Conservation (phyloP, 92 coral and sea anemone genomes). For the Montipora capitata region DNA sequence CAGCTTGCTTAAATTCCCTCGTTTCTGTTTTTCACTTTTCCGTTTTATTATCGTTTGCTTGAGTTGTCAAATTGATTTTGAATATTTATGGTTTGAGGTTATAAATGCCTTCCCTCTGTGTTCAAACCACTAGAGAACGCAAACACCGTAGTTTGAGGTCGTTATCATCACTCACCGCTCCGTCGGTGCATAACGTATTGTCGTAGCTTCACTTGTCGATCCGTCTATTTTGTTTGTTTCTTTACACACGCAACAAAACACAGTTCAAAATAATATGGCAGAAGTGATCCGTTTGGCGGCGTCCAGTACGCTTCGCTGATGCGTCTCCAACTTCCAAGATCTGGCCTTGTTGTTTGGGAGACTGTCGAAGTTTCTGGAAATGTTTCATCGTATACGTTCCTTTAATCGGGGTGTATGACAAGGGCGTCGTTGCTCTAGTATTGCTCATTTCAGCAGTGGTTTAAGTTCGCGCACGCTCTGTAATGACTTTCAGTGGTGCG, state of each 20-base stretch:
- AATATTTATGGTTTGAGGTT: slow-evolving; percentile 38
- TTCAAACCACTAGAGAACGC: slow-evolving; percentile 24
- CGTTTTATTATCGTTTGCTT: not conserved
- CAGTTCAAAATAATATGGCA: not conserved
- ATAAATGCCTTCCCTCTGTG: not conserved
- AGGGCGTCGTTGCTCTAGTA: not conserved
- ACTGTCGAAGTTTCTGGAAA: not conserved
- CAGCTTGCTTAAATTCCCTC: no score
- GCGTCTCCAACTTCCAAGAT: no score
- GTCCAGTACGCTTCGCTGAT: slow-evolving; percentile 3
- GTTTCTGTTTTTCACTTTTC: not conserved
- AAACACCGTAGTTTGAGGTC: slow-evolving; percentile 31
- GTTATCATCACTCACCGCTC: slow-evolving; percentile 28
- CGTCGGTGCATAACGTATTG: slow-evolving; percentile 40
- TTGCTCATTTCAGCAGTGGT: slow-evolving; percentile 15
- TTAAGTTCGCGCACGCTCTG: slow-evolving; percentile 15
- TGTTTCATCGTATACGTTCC: not conserved
- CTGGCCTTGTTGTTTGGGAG: not conserved
- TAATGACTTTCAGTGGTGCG: slow-evolving; percentile 41
- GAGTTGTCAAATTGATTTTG: slow-evolving; percentile 1
- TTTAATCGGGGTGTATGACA: not conserved
- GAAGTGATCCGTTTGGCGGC: not conserved
- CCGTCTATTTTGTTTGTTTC: not conserved
- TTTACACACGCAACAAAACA: not conserved
- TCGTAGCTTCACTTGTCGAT: not conserved